phyloP scores from a whole-genome alignment of 2,113 vertebrate genomes.

The Carlito syrichta region DNA sequence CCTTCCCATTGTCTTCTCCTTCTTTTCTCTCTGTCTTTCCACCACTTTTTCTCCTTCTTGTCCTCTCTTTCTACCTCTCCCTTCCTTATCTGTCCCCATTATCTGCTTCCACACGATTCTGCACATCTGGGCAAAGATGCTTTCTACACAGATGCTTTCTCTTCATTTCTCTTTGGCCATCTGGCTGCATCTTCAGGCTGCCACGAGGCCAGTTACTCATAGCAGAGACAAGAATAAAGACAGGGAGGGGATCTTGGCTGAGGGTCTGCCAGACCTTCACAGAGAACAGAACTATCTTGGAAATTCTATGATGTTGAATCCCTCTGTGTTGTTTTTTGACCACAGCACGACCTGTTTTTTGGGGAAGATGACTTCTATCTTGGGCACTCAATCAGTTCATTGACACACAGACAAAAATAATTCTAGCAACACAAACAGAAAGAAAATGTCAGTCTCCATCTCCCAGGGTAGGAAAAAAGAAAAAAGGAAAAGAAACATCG shows the following conservation, averaged over 20 bases:
- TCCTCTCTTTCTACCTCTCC: neutral
- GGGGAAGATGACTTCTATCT: neutral
- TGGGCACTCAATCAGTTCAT: neutral
- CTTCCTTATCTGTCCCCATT: neutral
- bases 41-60: neutral
- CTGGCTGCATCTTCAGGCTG: neutral
- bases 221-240: constrained; percentile 18
- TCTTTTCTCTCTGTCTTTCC: neutral
- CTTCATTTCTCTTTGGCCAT: neutral
- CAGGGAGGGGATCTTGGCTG: constrained; percentile 10
- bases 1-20: neutral
- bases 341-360: neutral
- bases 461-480: constrained; percentile 23
- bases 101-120: neutral
- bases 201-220: neutral
- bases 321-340: neutral
- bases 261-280: neutral
- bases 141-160: neutral
- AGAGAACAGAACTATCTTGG: neutral
- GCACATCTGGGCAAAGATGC: neutral
- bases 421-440: constrained; percentile 29
- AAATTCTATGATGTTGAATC: constrained; percentile 6
- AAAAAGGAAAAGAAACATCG: too few species aligned
- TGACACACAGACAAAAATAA: constrained; percentile 8
- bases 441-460: constrained; percentile 4